Evolutionary conservation across 92 coral and sea anemone species (phyloP).

Genomic region (Epizoanthus ramosus): DNA sequence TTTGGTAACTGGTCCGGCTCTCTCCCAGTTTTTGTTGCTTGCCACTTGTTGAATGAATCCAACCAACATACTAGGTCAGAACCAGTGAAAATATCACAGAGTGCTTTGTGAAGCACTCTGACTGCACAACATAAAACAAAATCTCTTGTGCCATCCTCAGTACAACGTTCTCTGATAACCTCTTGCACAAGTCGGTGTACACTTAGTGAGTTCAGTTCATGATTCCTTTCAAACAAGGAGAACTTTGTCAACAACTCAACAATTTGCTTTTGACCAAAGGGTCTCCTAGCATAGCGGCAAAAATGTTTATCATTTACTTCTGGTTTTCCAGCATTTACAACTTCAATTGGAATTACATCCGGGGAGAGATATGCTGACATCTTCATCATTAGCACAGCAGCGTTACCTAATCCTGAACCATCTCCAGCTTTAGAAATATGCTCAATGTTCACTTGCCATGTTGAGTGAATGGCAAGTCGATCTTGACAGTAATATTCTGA

Average conservation of each 20-base stretch:
- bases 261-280: conserved; percentile 13
- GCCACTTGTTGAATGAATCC: neutral
- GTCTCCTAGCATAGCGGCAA: neutral
- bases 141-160: conserved; percentile 6
- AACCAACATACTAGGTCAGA: conserved; percentile 10
- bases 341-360: conserved; percentile 32
- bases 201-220: neutral
- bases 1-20: neutral
- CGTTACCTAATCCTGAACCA: conserved; percentile 13
- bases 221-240: conserved; percentile 26
- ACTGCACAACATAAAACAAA: conserved; percentile 25
- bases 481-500: conserved; percentile 15
- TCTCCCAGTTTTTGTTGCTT: neutral
- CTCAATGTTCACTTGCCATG: conserved; percentile 60
- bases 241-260: conserved; percentile 27
- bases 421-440: conserved; percentile 22
- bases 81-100: conserved; percentile 35
- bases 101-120: conserved; percentile 20
- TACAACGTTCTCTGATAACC: conserved; percentile 23
- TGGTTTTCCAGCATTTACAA: conserved; percentile 32
- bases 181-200: conserved; percentile 55
- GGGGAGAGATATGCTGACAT: conserved; percentile 26
- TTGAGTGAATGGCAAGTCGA: conserved; percentile 59
- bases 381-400: conserved; percentile 26
- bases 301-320: conserved; percentile 7